Base-by-base conservation (phyloP, 2,888 invertebrate species). In the Dolichomitus sp. region DNA sequence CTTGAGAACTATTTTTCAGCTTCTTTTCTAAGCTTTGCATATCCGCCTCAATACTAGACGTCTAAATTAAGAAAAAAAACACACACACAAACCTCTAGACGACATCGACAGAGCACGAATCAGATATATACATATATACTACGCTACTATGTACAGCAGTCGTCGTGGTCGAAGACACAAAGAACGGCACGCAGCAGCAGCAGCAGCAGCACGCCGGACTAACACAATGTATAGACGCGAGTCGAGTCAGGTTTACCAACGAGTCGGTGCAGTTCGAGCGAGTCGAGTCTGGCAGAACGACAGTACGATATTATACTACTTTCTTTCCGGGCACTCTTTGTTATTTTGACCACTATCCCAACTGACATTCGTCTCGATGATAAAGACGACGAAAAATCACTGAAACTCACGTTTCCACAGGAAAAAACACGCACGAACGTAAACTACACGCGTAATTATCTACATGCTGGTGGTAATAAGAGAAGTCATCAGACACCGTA, bases 381-480 rank as follows among this genome's bases (percentile, higher is more conserved):
- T 4, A 27, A 54, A 27, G 11, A 7, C 23, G 30, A 14, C 14
- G 14, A 59, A 17, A 37, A 37, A 37, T 37, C 61, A 61, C 33
- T 19, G 17, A 37, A 61, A 65, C 45, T 72, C 65, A 57, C 72
- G 52, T 50, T 66, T 59, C 12, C 65, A 65, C 65, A 27, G 27
- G 2, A 14, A 33, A 17, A 59, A 40, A 61, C 61, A 59, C 57
- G 6, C 57, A 14, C 33, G 33, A n/a, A 12, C 57, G 19, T 14
- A 11, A 54, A 27, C n/a, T n/a, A 30, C 57, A 59, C 57, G 30
- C 6, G n/a, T 7, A 59, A 59, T 33, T 5, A n/a, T 33, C n/a
- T 14, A 30, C 57, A n/a, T 30, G 57, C 17, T n/a, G 3, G 54
- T 6, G 52, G 52, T 59, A 19, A 37, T 40, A 33, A 17, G 48